These are phyloP conservation scores for Ibidorhyncha struthersii DNA, from an alignment of 2,113 vertebrate species.

Conservation along the genomic window DNA sequence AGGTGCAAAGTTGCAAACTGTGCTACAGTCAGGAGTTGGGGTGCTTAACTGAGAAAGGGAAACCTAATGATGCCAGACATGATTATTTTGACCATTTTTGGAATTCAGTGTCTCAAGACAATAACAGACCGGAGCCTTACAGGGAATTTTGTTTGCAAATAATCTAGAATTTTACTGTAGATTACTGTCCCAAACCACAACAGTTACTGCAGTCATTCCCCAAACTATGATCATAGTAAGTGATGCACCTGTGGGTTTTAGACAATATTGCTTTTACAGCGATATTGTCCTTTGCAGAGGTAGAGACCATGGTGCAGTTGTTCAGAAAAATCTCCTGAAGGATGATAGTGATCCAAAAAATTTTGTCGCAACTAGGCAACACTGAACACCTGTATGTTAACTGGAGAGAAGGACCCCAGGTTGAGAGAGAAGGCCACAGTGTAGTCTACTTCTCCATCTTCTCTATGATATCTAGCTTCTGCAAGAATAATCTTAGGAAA, in stretches of 20 bases:
- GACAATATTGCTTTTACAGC: not conserved
- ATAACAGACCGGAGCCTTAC: not conserved
- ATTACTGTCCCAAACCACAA: not conserved
- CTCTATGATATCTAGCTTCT: not conserved
- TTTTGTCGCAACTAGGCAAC: not conserved
- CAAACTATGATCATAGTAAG: not conserved
- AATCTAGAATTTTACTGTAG: not conserved
- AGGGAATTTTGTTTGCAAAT: not conserved
- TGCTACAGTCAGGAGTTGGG: not conserved
- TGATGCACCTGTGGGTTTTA: not conserved
- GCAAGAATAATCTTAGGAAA: not conserved
- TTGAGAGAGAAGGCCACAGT: not conserved
- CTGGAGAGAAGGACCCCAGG: not conserved
- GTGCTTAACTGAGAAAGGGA: not conserved
- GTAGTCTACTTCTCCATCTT: not conserved
- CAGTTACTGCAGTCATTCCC: not conserved
- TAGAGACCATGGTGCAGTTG: rapidly evolving
- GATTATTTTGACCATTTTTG: not conserved
- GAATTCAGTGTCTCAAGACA: not conserved
- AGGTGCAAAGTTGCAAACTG: not conserved
- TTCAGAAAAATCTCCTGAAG: not conserved
- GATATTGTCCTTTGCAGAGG: not conserved
- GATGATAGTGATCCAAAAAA: not conserved
- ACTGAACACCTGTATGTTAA: not conserved
- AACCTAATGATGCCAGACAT: not conserved